Base-by-base conservation (phyloP, 92 coral and sea anemone species). In the Porites evermanni region DNA sequence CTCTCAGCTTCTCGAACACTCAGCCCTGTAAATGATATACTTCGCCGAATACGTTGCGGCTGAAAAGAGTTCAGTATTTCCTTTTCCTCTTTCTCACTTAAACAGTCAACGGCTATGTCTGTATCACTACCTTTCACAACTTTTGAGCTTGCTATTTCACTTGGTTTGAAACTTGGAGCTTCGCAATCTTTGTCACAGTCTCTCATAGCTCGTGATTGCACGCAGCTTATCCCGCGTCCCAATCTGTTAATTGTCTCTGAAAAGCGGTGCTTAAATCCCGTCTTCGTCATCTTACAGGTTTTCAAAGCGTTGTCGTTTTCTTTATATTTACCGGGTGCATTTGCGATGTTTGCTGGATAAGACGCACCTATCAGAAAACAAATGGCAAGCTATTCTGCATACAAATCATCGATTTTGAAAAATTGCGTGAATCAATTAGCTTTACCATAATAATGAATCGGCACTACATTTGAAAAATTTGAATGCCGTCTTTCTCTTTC, bases 341-440 rank as follows among this genome's bases (percentile, higher is more conserved):
- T 67, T 79, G 84, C 14, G 13, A 53, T 79, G 53, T 53, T 56
- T 12, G 58, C 67, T 21, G 2, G 24, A 11, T 58, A 53, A 1
- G 50, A 23, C 10, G 29, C 6, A 32, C n/a, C 6, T 7, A 13
- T 11, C 51, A 0, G 29, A 20, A 68, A 69, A 80, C 75, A 80
- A 51, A 9, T 29, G 67, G 70, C 47, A 47, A 23, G 17, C 10
- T 66, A 1, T 29, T 5, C 24, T 53, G 56, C 32, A 16, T 16
- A 54, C 77, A 77, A 29, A 71, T 32, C 85, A 81, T 2, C 59
- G 24, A 23, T n/a, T 70, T 17, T 54, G 17, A 58, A 68, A 79
- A 79, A 73, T 67, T 69, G 85, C 24, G 77, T 38, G 70, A 54
- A 26, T 80, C 85, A 81, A 69, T 81, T 81, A 81, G 85, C 85